Base-by-base conservation (phyloP, 2,113 vertebrate genomes). In the Etheostoma cragini region DNA sequence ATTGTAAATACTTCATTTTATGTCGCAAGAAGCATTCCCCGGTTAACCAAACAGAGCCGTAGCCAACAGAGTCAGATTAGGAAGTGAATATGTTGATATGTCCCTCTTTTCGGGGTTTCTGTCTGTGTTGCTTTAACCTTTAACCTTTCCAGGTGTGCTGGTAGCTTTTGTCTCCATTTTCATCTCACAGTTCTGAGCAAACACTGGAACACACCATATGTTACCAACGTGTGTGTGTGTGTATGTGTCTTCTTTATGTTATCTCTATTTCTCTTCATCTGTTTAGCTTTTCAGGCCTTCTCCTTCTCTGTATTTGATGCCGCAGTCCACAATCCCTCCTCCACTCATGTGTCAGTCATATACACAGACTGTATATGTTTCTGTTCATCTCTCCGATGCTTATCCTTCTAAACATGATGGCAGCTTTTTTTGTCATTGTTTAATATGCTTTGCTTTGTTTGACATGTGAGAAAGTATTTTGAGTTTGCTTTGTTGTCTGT, bases 41-140 rank as follows among this genome's bases (percentile, higher is more conserved):
- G 22, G 45, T 30, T 11, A 64, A 72, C 45, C 22, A 45, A 33
- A 66, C 62, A 73, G 73, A 81, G 45, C 68, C 15, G 42, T 2
- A 78, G 78, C 69, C 78, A 81, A 63, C 69, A 38, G 3, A 26
- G 16, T 60, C 3, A 45, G 4, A 49, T 30, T 10, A 6, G 67
- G 24, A 77, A 56, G 11, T 52, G n/a, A n/a, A 11, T 5, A 49
- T 57, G 22, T 15, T 68, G 30, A 30, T 30, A 30, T 72, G 35
- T 11, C 6, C 68, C 45, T 82, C 63, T 80, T 70, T 69, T 81
- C 30, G 68, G 74, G 24, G 45, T 58, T 60, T n/a, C 26, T 64
- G 45, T 58, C 24, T 85, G 21, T 77, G 45, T 68, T 82, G 53
- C 52, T 68, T 22, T 88, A 78, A 80, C 69, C 64, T 80, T 74